Evolutionary conservation across 2,888 invertebrate species (phyloP).

Genomic region (Pardosa pseudoannulata): DNA sequence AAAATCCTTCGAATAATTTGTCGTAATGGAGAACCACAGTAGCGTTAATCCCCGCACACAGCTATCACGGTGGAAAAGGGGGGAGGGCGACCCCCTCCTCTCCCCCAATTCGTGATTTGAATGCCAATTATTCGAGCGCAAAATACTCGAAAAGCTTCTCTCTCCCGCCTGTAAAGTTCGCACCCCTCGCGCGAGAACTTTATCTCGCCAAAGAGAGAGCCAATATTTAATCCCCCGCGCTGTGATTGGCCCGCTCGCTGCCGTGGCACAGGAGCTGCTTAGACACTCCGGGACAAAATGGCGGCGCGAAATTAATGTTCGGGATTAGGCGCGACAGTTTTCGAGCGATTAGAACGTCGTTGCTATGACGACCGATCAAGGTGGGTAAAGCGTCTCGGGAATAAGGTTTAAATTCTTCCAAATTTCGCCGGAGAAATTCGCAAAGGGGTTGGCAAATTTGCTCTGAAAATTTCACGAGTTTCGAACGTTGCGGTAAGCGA

Average conservation of each 20-base stretch:
- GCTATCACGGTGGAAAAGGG: constrained; percentile 35
- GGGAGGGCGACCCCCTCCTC: constrained; percentile 16
- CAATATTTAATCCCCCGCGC: constrained; percentile 67
- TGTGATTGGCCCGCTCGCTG: constrained; percentile 55
- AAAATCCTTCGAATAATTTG: constrained; percentile 71
- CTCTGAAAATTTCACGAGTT: constrained; percentile 2
- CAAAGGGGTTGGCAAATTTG: neutral
- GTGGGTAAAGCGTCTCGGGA: constrained; percentile 61
- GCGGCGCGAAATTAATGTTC: constrained; percentile 71
- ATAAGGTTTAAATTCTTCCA: constrained; percentile 44
- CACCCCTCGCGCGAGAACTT: constrained; percentile 57
- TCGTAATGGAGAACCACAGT: constrained; percentile 71
- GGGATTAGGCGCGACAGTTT: constrained; percentile 70
- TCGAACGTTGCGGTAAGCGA: constrained; percentile 2
- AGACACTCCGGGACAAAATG: constrained; percentile 53
- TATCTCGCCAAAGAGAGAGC: constrained; percentile 69
- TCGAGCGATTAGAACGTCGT: constrained; percentile 66
- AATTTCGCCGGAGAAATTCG: constrained; percentile 30
- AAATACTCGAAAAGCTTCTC: constrained; percentile 54
- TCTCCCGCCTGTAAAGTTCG: constrained; percentile 29
- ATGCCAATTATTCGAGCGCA: constrained; percentile 70
- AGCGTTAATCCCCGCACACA: constrained; percentile 56
- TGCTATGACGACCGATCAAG: constrained; percentile 65
- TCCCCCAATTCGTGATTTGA: constrained; percentile 66
- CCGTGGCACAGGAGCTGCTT: constrained; percentile 32